A percentile compares a stretch with the other conserved stretches of the same genome.
Evolutionary conservation across 2,113 vertebrate genomes (phyloP).

Genomic region (Laterallus jamaicensis): DNA sequence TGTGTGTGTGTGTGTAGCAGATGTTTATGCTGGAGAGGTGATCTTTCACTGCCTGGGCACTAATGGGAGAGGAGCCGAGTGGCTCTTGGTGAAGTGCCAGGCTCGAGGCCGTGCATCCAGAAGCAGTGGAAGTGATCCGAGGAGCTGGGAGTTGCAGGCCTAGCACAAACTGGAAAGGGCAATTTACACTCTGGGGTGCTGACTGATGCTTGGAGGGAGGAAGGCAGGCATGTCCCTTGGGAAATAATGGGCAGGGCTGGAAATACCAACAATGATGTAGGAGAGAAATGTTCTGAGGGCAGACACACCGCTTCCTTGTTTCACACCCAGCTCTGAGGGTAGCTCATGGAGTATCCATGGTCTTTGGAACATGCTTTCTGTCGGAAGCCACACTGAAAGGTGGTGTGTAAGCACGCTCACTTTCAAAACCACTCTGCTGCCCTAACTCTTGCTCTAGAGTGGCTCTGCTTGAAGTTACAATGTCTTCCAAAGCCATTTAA

Average conservation of each 20-base stretch:
- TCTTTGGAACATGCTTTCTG: neutral
- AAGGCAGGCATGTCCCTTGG: neutral
- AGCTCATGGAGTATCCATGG: neutral
- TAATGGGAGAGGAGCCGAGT: neutral
- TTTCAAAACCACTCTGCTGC: neutral
- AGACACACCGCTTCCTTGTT: neutral
- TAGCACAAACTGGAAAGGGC: neutral
- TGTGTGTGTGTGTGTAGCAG: accelerated
- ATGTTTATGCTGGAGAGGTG: neutral
- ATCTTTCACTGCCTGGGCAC: neutral
- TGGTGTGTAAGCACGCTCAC: accelerated
- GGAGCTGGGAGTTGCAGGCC: neutral
- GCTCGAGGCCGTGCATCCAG: neutral
- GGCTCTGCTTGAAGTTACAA: neutral
- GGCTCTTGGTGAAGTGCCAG: neutral
- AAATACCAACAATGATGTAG: neutral
- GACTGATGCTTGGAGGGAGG: neutral
- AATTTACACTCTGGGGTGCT: accelerated
- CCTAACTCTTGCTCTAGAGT: neutral
- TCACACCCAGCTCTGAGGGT: neutral
- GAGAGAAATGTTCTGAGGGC: neutral
- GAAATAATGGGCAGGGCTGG: neutral
- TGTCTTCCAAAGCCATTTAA: neutral
- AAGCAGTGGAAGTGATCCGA: neutral
- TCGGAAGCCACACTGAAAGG: neutral